A percentile compares a stretch with the other conserved stretches of the same genome.
phyloP scores from a whole-genome alignment of 2,888 invertebrate species.

The Cinara cedri region DNA sequence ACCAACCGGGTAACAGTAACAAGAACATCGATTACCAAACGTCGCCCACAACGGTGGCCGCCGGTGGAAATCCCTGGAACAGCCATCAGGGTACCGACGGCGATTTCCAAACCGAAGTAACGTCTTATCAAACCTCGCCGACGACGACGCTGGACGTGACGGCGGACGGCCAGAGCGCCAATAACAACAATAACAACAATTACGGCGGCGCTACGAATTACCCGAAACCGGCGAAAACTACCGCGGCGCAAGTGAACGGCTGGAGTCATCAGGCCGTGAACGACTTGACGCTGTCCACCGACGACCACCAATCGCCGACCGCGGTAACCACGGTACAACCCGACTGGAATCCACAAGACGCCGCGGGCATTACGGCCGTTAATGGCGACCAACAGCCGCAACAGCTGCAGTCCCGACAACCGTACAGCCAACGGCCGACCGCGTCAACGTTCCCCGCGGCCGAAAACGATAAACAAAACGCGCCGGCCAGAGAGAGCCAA shows the following conservation, averaged over 20 bases:
- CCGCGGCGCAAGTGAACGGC: not conserved
- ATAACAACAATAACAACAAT: too few species aligned
- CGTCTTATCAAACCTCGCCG: not conserved
- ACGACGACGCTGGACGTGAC: not conserved
- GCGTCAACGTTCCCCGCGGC: not conserved
- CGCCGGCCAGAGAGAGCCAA: constrained; percentile 20
- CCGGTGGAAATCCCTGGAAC: constrained; percentile 14
- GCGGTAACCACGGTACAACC: constrained; percentile 5
- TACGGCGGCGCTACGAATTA: not conserved
- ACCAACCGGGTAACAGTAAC: not conserved
- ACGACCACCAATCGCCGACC: not conserved
- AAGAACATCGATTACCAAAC: too few species aligned
- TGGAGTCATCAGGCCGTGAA: constrained; percentile 16
- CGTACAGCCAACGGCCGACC: constrained; percentile 3
- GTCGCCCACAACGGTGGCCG: not conserved
- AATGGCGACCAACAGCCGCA: not conserved
- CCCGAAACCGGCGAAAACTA: not conserved
- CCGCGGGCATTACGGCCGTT: not conserved
- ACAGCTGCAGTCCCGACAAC: constrained; percentile 6
- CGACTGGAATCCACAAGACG: constrained; percentile 28
- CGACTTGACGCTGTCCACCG: not conserved
- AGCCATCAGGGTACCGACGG: not conserved
- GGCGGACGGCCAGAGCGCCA: too few species aligned
- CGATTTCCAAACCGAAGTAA: constrained; percentile 23
- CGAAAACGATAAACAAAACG: constrained; percentile 8